These are phyloP conservation scores for Hiodon alosoides DNA, from an alignment of 2,113 vertebrate genomes.

Conservation along the genomic window DNA sequence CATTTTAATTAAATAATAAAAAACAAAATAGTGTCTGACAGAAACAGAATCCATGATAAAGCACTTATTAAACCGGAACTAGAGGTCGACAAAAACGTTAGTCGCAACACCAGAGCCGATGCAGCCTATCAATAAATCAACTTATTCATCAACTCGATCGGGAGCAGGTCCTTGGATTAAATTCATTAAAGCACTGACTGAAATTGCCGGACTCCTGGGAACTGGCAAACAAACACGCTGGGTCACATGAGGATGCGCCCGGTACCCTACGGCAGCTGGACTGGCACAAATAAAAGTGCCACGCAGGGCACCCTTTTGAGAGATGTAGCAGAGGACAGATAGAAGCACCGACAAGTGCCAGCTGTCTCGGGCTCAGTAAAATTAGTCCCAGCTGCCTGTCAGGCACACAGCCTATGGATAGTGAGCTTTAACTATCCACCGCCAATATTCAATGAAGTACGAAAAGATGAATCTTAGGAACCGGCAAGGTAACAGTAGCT, in stretches of 20 bases:
- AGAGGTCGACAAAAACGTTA: no score
- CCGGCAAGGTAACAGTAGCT: no score
- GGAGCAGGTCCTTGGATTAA: not conserved
- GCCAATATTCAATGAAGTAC: no score
- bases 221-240: no score
- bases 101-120: no score
- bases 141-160: not conserved
- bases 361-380: not conserved
- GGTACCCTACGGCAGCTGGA: not conserved
- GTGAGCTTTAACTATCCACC: no score
- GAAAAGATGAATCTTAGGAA: no score
- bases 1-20: conserved; percentile 22
- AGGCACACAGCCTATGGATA: not conserved
- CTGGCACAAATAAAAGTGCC: not conserved
- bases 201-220: not conserved
- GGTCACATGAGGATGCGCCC: conserved; percentile 44
- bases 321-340: not conserved
- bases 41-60: conserved; percentile 56
- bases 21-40: conserved; percentile 60
- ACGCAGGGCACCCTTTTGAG: not conserved
- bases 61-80: conserved; percentile 34
- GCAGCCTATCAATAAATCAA: not conserved
- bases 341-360: not conserved
- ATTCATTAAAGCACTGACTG: not conserved
- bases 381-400: conserved; percentile 3